These are phyloP conservation scores for Antechinus flavipes DNA, from an alignment of 2,113 vertebrate genomes.

Conservation along the genomic window DNA sequence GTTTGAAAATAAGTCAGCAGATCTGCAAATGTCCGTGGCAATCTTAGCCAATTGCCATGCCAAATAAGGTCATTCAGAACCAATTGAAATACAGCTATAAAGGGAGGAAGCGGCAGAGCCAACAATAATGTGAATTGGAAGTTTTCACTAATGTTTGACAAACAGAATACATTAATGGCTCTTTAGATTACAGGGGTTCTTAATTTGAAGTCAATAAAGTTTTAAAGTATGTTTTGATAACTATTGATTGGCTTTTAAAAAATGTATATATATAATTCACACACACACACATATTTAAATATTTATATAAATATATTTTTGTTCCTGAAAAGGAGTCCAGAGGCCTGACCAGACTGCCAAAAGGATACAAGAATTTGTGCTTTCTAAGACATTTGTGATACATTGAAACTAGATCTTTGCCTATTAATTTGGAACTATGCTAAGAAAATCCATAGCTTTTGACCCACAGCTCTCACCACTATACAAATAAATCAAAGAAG, in stretches of 20 bases:
- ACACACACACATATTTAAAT: too few species aligned
- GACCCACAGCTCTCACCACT: neutral
- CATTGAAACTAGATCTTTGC: neutral
- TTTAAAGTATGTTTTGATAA: neutral
- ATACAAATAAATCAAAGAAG: neutral
- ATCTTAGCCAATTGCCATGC: neutral
- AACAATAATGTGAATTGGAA: neutral
- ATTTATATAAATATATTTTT: too few species aligned
- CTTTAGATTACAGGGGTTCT: neutral
- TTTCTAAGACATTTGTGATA: neutral
- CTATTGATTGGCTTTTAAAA: neutral
- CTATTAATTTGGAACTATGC: neutral
- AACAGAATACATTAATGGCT: neutral
- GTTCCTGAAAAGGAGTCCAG: neutral
- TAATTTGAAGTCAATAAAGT: neutral
- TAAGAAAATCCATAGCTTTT: neutral
- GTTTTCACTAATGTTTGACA: neutral
- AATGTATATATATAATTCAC: too few species aligned
- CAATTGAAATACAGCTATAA: neutral
- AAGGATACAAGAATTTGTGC: neutral
- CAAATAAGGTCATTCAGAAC: neutral
- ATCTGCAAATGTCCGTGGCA: neutral
- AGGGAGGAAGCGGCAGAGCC: neutral
- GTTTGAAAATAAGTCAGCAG: constrained; percentile 29
- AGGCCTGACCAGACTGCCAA: neutral